These are phyloP conservation scores for Drosophila ironensis DNA, from an alignment of 1,140 invertebrate genomes.

Conservation along the genomic window DNA sequence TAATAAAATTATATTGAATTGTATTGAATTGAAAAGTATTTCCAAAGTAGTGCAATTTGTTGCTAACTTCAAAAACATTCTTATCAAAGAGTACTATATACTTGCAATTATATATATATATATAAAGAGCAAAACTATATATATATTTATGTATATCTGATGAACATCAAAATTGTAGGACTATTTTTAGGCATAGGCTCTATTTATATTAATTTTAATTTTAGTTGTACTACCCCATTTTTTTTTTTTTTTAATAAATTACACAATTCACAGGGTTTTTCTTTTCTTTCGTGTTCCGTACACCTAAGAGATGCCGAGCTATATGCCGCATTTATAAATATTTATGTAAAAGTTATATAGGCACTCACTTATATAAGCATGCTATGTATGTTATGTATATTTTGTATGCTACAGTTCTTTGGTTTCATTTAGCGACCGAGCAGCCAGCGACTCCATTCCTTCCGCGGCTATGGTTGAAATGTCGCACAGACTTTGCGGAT, in stretches of 20 bases:
- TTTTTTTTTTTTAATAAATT: conserved; percentile 41
- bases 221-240: not conserved
- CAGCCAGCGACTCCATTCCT: conserved; percentile 11
- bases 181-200: conserved; percentile 32
- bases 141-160: conserved; percentile 11
- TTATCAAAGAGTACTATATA: conserved; percentile 23
- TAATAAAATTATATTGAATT: conserved; percentile 29
- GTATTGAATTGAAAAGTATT: conserved; percentile 49
- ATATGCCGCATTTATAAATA: too few relatives aligned
- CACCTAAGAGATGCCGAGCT: conserved; percentile 18
- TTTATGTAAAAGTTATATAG: too few relatives aligned
- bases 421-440: conserved; percentile 45
- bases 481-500: too few relatives aligned
- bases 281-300: conserved; percentile 4
- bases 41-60: conserved; percentile 70
- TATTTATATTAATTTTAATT: conserved; percentile 27
- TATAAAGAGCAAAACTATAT: conserved; percentile 8
- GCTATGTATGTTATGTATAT: conserved; percentile 19
- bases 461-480: not conserved
- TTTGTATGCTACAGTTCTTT: conserved; percentile 62
- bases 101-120: conserved; percentile 12
- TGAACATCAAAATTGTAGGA: conserved; percentile 12
- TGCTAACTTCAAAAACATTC: conserved; percentile 48
- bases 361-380: conserved; percentile 3
- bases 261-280: not conserved